Conservation (phyloP, 1,140 invertebrate species). For the honey bee (Apis mellifera) region Amel_HAv3.1 CM009932.2:9612001-9612500, state of each 20-base stretch:
- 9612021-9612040: constrained; percentile 22
- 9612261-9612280: constrained; percentile 12
- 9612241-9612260: background rate
- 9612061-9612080: constrained; percentile 12
- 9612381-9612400: constrained; percentile 7
- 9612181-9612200: too few species aligned
- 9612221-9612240: background rate
- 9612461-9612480: constrained; percentile 25
- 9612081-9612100: constrained; percentile 18
- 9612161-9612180: background rate
- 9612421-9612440: constrained; percentile 27
- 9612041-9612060: background rate
- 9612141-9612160: background rate
- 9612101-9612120: background rate
- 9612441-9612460: constrained; percentile 35
- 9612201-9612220: background rate
- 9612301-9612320: background rate
- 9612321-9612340: background rate
- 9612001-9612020: constrained; percentile 41
- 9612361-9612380: background rate
- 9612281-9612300: too few species aligned
- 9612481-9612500: constrained; percentile 47
- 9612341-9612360: background rate
- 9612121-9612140: constrained; percentile 16
- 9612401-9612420: constrained; percentile 23